phyloP scores from a whole-genome alignment of 2,888 invertebrate genomes.

The Eurytoma adleriae region DNA sequence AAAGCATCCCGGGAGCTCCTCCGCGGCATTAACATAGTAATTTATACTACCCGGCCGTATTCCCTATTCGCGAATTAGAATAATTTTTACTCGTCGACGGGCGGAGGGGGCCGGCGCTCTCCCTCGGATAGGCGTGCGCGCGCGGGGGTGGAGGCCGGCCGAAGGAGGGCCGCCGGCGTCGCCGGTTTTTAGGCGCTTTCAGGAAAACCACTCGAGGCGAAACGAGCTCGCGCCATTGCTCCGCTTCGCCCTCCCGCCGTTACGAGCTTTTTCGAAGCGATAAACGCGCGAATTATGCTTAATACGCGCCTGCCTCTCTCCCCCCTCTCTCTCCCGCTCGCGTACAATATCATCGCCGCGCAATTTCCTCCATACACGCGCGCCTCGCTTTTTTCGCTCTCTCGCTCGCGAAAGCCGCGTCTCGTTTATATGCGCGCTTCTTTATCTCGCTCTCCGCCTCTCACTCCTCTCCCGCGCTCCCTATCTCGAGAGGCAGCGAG shows the following conservation, averaged over 20 bases:
- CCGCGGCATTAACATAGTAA: conserved; percentile 54
- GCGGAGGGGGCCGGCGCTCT: not conserved
- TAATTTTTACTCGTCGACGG: conserved; percentile 46
- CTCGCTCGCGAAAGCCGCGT: conserved; percentile 14
- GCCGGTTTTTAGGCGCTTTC: conserved; percentile 51
- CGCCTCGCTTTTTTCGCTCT: not conserved
- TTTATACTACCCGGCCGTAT: conserved; percentile 49
- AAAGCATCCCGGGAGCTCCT: conserved; percentile 31
- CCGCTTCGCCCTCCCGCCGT: conserved; percentile 38
- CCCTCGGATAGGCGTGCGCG: conserved; percentile 9
- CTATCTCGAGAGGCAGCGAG: not conserved
- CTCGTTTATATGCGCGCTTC: conserved; percentile 48
- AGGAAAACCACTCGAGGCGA: conserved; percentile 59
- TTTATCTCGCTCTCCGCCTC: conserved; percentile 41
- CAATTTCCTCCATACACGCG: conserved; percentile 51
- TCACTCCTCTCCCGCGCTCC: conserved; percentile 35
- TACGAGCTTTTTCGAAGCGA: conserved; percentile 62
- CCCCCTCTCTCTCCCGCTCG: conserved; percentile 11
- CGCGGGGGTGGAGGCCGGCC: not conserved
- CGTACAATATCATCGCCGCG: conserved; percentile 53
- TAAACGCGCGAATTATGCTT: conserved; percentile 69
- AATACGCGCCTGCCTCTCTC: conserved; percentile 58
- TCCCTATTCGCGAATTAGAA: conserved; percentile 54
- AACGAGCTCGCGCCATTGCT: conserved; percentile 57
- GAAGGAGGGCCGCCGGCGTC: conserved; percentile 29